Conservation (phyloP, 2,797 vertebrate species). For the Sparus aurata region DNA sequence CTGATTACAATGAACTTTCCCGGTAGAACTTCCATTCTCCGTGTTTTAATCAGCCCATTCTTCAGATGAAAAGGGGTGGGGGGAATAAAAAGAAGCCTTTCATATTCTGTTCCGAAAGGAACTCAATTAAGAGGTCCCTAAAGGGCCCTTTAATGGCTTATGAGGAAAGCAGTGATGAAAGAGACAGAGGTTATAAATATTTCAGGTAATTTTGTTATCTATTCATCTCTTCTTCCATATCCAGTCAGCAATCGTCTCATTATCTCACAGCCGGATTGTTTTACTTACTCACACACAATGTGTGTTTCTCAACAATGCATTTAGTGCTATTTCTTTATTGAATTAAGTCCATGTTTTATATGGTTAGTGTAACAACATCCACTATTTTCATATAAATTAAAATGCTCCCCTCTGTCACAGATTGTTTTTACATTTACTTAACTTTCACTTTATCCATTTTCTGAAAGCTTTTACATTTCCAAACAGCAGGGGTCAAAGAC, state of each 20-base stretch:
- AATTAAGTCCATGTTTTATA: conserved; percentile 24
- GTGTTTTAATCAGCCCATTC: conserved; percentile 77
- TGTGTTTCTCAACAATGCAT: conserved; percentile 38
- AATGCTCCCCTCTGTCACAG: conserved; percentile 1
- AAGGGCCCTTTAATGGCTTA: conserved; percentile 82
- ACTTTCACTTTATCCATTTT: background rate
- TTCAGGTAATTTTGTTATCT: conserved; percentile 85
- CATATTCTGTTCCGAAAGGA: conserved; percentile 82
- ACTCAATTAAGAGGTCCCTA: conserved; percentile 85
- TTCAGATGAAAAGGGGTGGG: conserved; percentile 71
- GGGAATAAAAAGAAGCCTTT: conserved; percentile 77
- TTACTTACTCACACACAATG: conserved; percentile 46
- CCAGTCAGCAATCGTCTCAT: conserved; percentile 73
- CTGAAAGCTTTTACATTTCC: conserved; percentile 7
- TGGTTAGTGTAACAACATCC: conserved; percentile 25
- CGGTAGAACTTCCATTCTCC: conserved; percentile 71
- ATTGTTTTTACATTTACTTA: background rate
- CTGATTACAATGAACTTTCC: conserved; percentile 72
- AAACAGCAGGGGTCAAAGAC: conserved; percentile 4
- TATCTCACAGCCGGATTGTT: conserved; percentile 77
- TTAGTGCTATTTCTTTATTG: conserved; percentile 27
- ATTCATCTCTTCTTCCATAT: conserved; percentile 75
- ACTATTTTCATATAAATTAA: conserved; percentile 29
- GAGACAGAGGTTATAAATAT: conserved; percentile 85
- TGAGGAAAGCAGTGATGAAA: conserved; percentile 81